Base-by-base conservation (phyloP, 1,140 invertebrate species). In the Oedothorax gibbosus region DNA sequence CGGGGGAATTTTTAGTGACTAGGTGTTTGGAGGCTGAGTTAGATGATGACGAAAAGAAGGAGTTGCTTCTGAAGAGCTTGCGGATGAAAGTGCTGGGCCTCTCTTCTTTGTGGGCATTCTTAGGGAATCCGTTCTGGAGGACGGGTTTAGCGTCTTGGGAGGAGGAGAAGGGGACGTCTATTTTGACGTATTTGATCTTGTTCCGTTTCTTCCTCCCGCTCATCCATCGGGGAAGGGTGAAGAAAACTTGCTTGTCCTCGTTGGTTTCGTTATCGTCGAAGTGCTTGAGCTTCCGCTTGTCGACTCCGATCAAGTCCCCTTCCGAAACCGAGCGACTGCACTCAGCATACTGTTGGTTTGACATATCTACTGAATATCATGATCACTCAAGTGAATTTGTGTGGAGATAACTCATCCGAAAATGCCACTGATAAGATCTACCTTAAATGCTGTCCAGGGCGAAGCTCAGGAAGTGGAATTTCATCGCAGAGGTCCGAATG, bases 211-310 rank as follows among this genome's bases (percentile, higher is more conserved):
- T 75, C 9, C 85, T 21, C 3, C 56, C 79, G 35, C 85, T 82
- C 78, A 86, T 86, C 79, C 77, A 81, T 50, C 85, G 76, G 12
- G 85, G 85, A 18, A 86, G 20, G 4, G 85, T 86, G 54, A 82
- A 86, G 49, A 86, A 82, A 18, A 56, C 60, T 60, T 85, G 77
- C 68, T 80, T 85, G 50, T 79, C 77, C 15, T 49, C 66, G 49
- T 78, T 65, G 73, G n/a, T 21, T n/a, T 11, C 14, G 9, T 68
- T n/a, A 65, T 35, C 21, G 11, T 20, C 50, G 20, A 7, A 10
- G 12, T 15, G n/a, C 51, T 53, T 21, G 14, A 12, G 49, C 77
- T 80, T 77, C 20, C 66, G 54, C n/a, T 77, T 54, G 56, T 76
- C 71, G 49, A 66, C 71, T 12, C 69, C 60, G 10, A 73, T 51